These are phyloP conservation scores for Halocaridina rubra DNA, from an alignment of 2,888 invertebrate species.

Conservation along the genomic window DNA sequence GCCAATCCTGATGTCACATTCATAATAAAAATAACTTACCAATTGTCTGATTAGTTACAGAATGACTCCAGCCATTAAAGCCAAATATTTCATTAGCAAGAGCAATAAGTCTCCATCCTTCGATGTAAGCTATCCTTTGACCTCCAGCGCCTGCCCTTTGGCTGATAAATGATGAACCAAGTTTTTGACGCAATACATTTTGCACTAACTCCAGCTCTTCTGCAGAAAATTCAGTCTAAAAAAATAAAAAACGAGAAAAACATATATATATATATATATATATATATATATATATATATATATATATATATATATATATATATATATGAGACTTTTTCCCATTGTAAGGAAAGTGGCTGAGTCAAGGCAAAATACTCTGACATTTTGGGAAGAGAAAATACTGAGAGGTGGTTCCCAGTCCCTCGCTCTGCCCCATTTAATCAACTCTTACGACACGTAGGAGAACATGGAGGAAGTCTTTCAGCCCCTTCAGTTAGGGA, in stretches of 20 bases:
- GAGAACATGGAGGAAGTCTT: no score
- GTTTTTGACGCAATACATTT: conserved; percentile 55
- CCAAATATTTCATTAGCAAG: conserved; percentile 70
- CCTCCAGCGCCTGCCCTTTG: conserved; percentile 69
- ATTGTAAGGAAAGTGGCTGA: no score
- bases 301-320: neutral
- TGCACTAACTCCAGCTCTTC: conserved; percentile 52
- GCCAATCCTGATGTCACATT: no score
- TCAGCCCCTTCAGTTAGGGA: no score
- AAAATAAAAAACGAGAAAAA: neutral
- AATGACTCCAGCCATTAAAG: conserved; percentile 70
- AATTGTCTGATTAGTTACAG: conserved; percentile 68
- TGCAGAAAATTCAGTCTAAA: conserved; percentile 64
- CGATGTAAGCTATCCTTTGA: conserved; percentile 69
- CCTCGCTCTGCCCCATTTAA: no score
- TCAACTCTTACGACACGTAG: no score
- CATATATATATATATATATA: neutral
- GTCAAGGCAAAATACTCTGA: no score
- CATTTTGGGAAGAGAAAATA: no score
- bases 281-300: neutral
- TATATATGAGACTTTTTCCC: no score
- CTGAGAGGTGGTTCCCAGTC: no score
- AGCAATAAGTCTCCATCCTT: conserved; percentile 69
- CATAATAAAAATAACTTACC: no score
- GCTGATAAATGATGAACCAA: conserved; percentile 69